Evolutionary conservation across 2,113 vertebrate genomes (phyloP).

Genomic region (Macaca fascicularis): DNA sequence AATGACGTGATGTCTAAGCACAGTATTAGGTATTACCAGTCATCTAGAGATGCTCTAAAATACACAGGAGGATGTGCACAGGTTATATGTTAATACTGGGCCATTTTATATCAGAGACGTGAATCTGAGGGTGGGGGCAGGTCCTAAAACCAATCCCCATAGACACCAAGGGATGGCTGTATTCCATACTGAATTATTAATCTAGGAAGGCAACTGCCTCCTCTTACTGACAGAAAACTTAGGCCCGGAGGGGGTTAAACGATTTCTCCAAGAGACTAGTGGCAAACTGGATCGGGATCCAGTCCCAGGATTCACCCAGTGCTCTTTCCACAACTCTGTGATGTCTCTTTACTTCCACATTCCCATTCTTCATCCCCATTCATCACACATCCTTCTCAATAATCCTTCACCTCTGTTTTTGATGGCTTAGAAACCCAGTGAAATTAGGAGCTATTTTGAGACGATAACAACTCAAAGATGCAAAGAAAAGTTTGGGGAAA

Average conservation of each 20-base stretch:
- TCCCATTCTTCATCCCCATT: not conserved
- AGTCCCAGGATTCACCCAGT: not conserved
- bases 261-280: not conserved
- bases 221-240: not conserved
- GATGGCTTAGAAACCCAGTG: conserved; percentile 31
- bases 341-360: not conserved
- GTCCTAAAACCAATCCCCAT: not conserved
- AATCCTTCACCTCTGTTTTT: not conserved
- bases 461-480: conserved; percentile 19
- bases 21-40: not conserved
- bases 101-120: not conserved
- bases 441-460: conserved; percentile 26
- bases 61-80: not conserved
- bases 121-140: not conserved
- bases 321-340: not conserved
- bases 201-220: not conserved
- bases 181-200: not conserved
- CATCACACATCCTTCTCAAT: not conserved
- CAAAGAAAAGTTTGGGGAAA: not conserved
- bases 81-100: not conserved
- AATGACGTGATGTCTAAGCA: not conserved
- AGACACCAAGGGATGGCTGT: not conserved
- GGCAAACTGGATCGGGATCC: not conserved
- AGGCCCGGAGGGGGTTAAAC: not conserved
- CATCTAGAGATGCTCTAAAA: not conserved